A percentile compares a stretch with the other conserved stretches of the same genome.
Conservation (phyloP, 2,888 invertebrate genomes). For the Drosophila longiperda region DNA sequence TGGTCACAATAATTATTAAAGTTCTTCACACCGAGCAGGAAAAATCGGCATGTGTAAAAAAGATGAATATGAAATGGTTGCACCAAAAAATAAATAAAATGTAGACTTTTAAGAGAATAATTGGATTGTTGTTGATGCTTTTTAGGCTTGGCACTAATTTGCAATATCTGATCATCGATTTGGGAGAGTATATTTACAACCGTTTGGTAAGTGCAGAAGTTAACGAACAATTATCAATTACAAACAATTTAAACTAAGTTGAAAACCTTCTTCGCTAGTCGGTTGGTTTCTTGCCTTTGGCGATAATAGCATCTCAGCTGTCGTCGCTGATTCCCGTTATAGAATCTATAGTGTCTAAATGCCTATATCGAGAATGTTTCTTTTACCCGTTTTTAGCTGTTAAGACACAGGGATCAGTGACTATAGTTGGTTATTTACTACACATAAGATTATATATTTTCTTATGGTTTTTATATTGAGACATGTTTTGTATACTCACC, state of each 20-base stretch:
- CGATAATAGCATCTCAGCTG: neutral
- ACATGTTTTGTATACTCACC: slow-evolving; percentile 27
- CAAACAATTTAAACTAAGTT: neutral
- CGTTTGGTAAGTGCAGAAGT: neutral
- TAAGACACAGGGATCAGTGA: neutral
- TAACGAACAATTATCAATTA: neutral
- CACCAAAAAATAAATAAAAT: too few species aligned
- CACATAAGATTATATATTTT: neutral
- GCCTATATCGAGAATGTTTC: neutral
- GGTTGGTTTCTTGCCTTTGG: neutral
- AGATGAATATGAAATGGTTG: too few species aligned
- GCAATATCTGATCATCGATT: too few species aligned
- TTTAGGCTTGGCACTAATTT: neutral
- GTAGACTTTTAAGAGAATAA: too few species aligned
- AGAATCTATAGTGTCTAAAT: neutral
- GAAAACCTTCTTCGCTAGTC: neutral
- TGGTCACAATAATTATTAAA: too few species aligned
- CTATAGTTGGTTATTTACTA: neutral
- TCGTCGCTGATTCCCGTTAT: neutral
- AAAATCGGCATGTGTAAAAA: too few species aligned
- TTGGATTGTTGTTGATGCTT: neutral
- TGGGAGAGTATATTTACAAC: too few species aligned
- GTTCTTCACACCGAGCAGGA: too few species aligned
- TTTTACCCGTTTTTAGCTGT: neutral
- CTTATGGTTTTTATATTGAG: neutral